A percentile compares a stretch with the other conserved stretches of the same genome.
These are phyloP conservation scores for Stichodactyla helianthus DNA, from an alignment of 64 coral and sea anemone genomes.

Conservation along the genomic window DNA sequence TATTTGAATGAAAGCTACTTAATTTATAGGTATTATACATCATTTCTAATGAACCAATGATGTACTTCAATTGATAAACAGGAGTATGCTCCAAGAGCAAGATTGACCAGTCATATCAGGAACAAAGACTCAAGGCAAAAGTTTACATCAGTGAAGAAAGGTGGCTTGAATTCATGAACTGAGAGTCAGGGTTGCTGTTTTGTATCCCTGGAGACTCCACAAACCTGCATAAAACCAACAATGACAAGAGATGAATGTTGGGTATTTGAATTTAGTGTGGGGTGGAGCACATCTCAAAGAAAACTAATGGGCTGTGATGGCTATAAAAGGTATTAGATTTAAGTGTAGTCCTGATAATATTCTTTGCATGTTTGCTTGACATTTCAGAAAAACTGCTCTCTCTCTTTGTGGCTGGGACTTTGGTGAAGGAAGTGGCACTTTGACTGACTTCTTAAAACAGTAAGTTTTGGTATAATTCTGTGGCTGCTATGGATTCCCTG, in stretches of 20 bases:
- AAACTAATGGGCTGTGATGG: too few relatives aligned
- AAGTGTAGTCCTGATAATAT: neutral
- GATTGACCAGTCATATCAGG: constrained; percentile 52
- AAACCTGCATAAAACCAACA: too few relatives aligned
- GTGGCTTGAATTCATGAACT: neutral
- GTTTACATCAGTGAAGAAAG: constrained; percentile 92
- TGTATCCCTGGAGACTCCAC: too few relatives aligned
- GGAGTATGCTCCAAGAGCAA: constrained; percentile 36
- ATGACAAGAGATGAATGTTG: too few relatives aligned
- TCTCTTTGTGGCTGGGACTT: constrained; percentile 94
- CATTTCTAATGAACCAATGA: neutral
- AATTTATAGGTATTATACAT: neutral
- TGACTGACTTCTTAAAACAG: constrained; percentile 69
- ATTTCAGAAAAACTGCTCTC: constrained; percentile 66
- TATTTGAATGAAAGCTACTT: too few relatives aligned
- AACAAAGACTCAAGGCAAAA: constrained; percentile 64
- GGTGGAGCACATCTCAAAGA: too few relatives aligned
- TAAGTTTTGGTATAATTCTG: constrained; percentile 29
- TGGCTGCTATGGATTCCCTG: too few relatives aligned
- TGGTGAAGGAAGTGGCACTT: constrained; percentile 22
- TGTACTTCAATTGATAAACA: neutral
- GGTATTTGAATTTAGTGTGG: too few relatives aligned
- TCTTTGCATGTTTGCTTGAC: neutral
- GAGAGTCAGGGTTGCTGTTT: too few relatives aligned
- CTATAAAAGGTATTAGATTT: too few relatives aligned